Evolutionary conservation across 2,888 invertebrate genomes (phyloP).

Genomic region (Platerodrilus igneus): DNA sequence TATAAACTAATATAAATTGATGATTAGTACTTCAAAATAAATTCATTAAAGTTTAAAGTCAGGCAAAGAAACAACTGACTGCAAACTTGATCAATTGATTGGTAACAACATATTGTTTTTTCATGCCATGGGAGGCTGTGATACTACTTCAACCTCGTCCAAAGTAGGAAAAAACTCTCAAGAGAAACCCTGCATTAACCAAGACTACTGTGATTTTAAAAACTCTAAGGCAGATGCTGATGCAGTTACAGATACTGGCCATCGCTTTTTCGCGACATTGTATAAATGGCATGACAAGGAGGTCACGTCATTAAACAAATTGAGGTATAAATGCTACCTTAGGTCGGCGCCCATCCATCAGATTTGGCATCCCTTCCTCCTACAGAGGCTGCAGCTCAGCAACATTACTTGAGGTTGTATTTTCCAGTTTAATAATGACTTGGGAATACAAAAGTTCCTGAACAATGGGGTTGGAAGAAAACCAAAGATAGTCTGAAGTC

Average conservation of each 20-base stretch:
- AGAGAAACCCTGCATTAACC: slow-evolving; percentile 6
- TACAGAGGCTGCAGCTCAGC: slow-evolving; percentile 1
- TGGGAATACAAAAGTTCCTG: slow-evolving; percentile 1
- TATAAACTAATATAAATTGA: too few relatives aligned
- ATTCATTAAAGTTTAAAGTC: too few relatives aligned
- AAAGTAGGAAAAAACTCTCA: slow-evolving; percentile 7
- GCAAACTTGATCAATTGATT: slow-evolving; percentile 3
- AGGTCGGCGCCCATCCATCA: background rate
- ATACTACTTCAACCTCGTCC: slow-evolving; percentile 10
- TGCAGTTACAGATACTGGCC: slow-evolving; percentile 2
- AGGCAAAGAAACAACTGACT: slow-evolving; percentile 4
- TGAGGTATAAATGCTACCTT: slow-evolving; percentile 6
- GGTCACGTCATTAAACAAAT: slow-evolving; percentile 4
- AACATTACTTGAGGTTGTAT: slow-evolving; percentile 1
- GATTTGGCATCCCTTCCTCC: slow-evolving; percentile 2
- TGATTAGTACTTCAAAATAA: too few relatives aligned
- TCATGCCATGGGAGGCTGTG: slow-evolving; percentile 8
- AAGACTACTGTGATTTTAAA: slow-evolving; percentile 4
- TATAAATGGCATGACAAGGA: slow-evolving; percentile 1
- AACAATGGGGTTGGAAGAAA: slow-evolving; percentile 1
- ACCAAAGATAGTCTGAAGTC: background rate
- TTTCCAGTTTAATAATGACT: background rate
- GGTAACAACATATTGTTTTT: slow-evolving; percentile 9
- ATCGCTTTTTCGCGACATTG: slow-evolving; percentile 1
- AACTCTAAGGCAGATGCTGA: slow-evolving; percentile 4